phyloP scores from a whole-genome alignment of 2,888 invertebrate genomes.

The Oligia strigilis region DNA sequence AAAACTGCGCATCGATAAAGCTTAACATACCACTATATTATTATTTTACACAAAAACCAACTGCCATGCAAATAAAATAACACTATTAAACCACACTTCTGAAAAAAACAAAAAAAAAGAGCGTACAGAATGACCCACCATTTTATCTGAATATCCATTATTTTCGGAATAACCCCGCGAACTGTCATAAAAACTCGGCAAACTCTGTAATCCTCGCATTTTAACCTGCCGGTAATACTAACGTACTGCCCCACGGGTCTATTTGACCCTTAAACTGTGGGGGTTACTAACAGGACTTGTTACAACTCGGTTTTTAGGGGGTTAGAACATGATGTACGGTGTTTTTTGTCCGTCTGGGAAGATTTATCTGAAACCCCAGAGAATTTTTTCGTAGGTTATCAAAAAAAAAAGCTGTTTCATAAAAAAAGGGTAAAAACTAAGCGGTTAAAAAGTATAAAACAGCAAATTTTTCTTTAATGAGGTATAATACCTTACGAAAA shows the following conservation, averaged over 20 bases:
- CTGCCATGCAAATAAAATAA: slow-evolving; percentile 11
- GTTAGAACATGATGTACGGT: neutral
- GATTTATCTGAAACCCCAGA: slow-evolving; percentile 3
- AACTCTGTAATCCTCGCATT: slow-evolving; percentile 54
- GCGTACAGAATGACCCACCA: slow-evolving; percentile 10
- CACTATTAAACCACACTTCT: slow-evolving; percentile 16
- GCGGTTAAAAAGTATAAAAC: too few species aligned
- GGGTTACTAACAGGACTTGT: slow-evolving; percentile 48
- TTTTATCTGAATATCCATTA: slow-evolving; percentile 53
- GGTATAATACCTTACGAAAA: too few species aligned
- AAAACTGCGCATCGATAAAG: slow-evolving; percentile 6
- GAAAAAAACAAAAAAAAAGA: slow-evolving; percentile 11
- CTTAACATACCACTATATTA: neutral
- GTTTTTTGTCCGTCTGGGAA: neutral
- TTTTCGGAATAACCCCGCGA: slow-evolving; percentile 52
- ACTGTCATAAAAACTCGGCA: slow-evolving; percentile 61
- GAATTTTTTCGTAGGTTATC: neutral
- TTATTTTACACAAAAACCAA: slow-evolving; percentile 11
- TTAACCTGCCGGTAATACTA: slow-evolving; percentile 59
- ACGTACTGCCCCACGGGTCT: slow-evolving; percentile 54
- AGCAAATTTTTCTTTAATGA: too few species aligned
- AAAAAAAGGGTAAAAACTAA: too few species aligned
- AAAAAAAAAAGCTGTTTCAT: neutral
- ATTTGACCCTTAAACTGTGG: slow-evolving; percentile 61
- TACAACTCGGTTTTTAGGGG: slow-evolving; percentile 34